A percentile compares a stretch with the other conserved stretches of the same genome.
Conservation (phyloP, 2,113 vertebrate species). For the Prietella phreatophila region DNA sequence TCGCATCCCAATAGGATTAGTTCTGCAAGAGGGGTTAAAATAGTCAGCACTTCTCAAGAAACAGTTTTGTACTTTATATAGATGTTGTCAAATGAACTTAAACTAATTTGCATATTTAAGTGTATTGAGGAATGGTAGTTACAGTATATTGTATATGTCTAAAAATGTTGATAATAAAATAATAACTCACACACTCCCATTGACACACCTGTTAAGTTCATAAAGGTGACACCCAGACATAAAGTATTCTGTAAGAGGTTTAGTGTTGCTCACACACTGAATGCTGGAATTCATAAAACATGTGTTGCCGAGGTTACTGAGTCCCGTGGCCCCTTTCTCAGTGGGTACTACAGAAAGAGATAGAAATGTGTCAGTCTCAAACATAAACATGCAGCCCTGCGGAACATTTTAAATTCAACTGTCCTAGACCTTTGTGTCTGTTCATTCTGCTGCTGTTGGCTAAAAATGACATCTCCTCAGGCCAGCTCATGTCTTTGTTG, state of each 20-base stretch:
- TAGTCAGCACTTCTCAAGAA: not conserved
- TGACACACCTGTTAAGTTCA: conserved; percentile 83
- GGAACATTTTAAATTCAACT: not conserved
- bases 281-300: conserved; percentile 89
- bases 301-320: conserved; percentile 85
- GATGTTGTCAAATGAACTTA: not conserved
- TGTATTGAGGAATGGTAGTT: not conserved
- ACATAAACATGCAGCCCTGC: not conserved
- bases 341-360: conserved; percentile 72
- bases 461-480: conserved; percentile 91
- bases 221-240: conserved; percentile 86
- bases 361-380: not conserved
- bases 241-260: conserved; percentile 84
- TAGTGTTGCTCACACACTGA: conserved; percentile 66
- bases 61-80: not conserved
- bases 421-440: conserved; percentile 78
- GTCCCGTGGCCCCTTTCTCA: conserved; percentile 84
- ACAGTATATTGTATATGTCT: not conserved
- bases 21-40: conserved; percentile 65
- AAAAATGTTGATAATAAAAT: not conserved
- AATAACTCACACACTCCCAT: not conserved
- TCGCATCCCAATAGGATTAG: conserved; percentile 88
- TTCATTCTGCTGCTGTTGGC: conserved; percentile 89
- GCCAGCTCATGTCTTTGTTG: conserved; percentile 94
- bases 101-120: not conserved